These are phyloP conservation scores for Neria commutata DNA, from an alignment of 2,888 invertebrate genomes.

Conservation along the genomic window DNA sequence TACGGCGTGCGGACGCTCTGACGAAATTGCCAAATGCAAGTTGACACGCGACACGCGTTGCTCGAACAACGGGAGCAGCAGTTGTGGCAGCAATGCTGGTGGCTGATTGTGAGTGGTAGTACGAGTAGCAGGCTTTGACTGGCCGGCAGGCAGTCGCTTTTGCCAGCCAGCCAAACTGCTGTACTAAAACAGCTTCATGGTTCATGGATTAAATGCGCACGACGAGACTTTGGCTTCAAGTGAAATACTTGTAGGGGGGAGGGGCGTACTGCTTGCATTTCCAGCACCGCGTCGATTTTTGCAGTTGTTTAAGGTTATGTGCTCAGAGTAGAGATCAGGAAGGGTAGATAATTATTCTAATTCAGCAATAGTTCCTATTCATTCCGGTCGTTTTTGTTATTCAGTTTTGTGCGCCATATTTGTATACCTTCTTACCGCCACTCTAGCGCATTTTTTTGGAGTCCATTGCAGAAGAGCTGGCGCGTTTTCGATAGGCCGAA, in stretches of 20 bases:
- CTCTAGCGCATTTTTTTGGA: not conserved
- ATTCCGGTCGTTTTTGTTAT: not conserved
- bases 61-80: not conserved
- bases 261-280: no score
- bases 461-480: not conserved
- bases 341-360: no score
- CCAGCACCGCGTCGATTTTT: no score
- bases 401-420: not conserved
- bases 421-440: not conserved
- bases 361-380: no score
- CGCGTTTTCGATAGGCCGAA: no score
- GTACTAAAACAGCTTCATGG: no score
- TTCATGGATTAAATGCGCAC: not conserved
- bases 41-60: slow-evolving; percentile 2
- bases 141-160: no score
- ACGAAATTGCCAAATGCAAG: not conserved
- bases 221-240: not conserved
- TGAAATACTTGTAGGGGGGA: no score
- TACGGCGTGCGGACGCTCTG: not conserved
- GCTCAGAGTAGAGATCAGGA: no score
- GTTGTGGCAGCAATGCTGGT: not conserved
- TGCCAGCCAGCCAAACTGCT: no score
- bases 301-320: no score
- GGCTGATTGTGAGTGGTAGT: not conserved
- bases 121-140: not conserved